Base-by-base conservation (phyloP, 2,113 vertebrate species). In the Camelus dromedarius region DNA sequence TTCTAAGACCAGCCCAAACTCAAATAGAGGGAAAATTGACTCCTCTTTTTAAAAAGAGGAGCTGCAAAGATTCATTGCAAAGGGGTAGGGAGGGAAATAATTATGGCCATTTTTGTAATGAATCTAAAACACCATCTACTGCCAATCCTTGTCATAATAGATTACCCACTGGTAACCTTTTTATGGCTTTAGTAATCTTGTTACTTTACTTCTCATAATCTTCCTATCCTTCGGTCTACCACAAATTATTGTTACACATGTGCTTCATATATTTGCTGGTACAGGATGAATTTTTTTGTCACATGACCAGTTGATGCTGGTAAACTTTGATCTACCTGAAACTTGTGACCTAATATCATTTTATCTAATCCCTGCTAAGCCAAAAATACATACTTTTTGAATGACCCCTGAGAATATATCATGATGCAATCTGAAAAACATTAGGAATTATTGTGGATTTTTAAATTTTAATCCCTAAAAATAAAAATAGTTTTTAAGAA, bases 351-450 rank as follows among this genome's bases (percentile, higher is more conserved):
- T 22, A 80, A 4, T 80, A 80, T 86, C 8, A 81, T 66, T 73
- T 92, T 81, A 81, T 87, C 28, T 91, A 95, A 48, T 62, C 30
- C 16, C 24, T 66, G n/a, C 54, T 48, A 87, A 79, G 82, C 24
- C 6, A 87, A 87, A 95, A 87, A 54, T 86, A 62, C 64, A 32
- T 87, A 30, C 92, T 81, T 95, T 16, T 87, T 95, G 73, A 92
- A 10, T 87, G 46, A 80, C 46, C 22, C 75, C 16, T 80, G 46
- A 73, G 54, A 86, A 72, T 80, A 81, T 92, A 87, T 73, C 56
- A 64, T 66, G 28, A 14, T 73, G 16, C 62, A 38, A 58, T 90
- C 50, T 75, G 28, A 85, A 85, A 91, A 14, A 80, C n/a, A 28
- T 62, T 42, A 84, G 38, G 26, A 83, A 60, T 50, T 42, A 50